Evolutionary conservation across 2,797 vertebrate species (phyloP).

Genomic region (Periparus ater): DNA sequence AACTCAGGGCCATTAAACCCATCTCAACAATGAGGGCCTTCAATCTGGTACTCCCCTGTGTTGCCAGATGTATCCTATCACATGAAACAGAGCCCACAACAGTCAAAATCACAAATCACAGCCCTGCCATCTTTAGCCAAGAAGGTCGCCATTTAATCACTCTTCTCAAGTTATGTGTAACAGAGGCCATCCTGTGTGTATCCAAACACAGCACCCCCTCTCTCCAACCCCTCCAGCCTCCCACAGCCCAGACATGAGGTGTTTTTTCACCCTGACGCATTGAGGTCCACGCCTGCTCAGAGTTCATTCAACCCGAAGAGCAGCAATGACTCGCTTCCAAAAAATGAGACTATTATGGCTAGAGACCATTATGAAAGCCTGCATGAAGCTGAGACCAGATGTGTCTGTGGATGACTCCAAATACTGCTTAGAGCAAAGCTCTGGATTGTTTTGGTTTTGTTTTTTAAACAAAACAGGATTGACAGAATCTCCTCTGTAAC

Average conservation of each 20-base stretch:
- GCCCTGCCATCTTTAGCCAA: not conserved
- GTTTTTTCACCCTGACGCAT: not conserved
- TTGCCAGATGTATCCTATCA: not conserved
- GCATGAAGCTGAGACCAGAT: conserved; percentile 21
- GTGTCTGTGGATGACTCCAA: conserved; percentile 3
- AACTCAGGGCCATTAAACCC: not conserved
- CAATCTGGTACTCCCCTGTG: not conserved
- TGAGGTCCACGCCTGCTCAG: conserved; percentile 13
- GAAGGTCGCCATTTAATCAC: conserved; percentile 1
- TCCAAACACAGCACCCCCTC: not conserved
- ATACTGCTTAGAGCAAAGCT: conserved; percentile 16
- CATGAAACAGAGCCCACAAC: not conserved
- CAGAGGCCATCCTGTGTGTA: not conserved
- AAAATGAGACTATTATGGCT: conserved; percentile 42
- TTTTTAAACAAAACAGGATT: not conserved
- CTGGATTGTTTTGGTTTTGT: not conserved
- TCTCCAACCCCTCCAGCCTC: not conserved
- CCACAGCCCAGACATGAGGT: not conserved
- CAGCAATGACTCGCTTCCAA: conserved; percentile 6
- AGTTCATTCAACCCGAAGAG: not conserved
- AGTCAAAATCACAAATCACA: not conserved
- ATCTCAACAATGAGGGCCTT: not conserved
- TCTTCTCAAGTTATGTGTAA: not conserved
- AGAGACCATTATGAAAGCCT: conserved; percentile 29
- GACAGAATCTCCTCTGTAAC: not conserved